A percentile compares a stretch with the other conserved stretches of the same genome.
Conservation (phyloP, 2,888 invertebrate species). For the Torymus aiolomorphi region DNA sequence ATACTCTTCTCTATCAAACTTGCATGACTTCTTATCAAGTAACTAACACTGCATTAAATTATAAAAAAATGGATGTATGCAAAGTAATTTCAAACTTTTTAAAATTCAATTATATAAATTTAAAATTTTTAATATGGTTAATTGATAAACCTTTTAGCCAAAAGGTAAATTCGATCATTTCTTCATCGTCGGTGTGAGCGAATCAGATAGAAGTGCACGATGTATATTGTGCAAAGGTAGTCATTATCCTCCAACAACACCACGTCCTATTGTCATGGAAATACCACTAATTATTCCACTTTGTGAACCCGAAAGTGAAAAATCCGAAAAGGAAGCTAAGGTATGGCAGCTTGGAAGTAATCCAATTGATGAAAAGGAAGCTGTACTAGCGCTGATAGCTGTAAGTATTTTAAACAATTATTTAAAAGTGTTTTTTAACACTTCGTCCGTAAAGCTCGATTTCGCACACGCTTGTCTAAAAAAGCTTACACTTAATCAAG, state of each 20-base stretch:
- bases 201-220: slow-evolving; percentile 85
- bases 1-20: no score
- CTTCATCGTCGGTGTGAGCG: slow-evolving; percentile 87
- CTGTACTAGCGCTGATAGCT: slow-evolving; percentile 92
- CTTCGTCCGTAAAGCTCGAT: no score
- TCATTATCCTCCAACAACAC: slow-evolving; percentile 90
- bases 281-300: slow-evolving; percentile 86
- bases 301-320: slow-evolving; percentile 87
- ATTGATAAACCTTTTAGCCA: slow-evolving; percentile 71
- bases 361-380: slow-evolving; percentile 82
- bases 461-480: no score
- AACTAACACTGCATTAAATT: no score
- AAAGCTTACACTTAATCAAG: no score
- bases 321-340: slow-evolving; percentile 87
- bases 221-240: slow-evolving; percentile 93
- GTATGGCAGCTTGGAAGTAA: slow-evolving; percentile 82
- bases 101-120: background rate
- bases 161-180: slow-evolving; percentile 85
- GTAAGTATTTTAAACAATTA: slow-evolving; percentile 77
- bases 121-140: slow-evolving; percentile 13
- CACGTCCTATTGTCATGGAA: slow-evolving; percentile 89
- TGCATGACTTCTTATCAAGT: no score
- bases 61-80: no score
- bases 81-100: background rate
- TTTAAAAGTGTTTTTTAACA: slow-evolving; percentile 25